Evolutionary conservation across 2,113 vertebrate genomes (phyloP).

Genomic region (Macrotus californicus): DNA sequence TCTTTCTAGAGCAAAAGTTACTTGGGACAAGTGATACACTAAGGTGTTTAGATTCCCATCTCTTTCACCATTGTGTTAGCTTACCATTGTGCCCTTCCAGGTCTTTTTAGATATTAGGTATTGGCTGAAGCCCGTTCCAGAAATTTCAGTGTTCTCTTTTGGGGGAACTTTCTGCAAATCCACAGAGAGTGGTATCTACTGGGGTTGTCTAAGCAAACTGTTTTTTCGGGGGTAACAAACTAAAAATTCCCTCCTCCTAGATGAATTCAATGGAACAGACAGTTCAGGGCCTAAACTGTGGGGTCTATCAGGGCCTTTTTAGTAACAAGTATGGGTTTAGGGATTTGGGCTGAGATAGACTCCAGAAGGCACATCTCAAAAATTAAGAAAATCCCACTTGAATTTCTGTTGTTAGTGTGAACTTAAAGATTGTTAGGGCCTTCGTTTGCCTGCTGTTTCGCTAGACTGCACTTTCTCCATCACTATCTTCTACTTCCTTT

Average conservation of each 20-base stretch:
- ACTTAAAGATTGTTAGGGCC: neutral
- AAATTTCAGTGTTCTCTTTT: neutral
- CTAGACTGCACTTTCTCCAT: neutral
- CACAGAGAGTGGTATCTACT: neutral
- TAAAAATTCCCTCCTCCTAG: neutral
- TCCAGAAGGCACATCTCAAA: neutral
- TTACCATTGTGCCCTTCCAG: neutral
- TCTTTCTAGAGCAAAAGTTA: conserved; percentile 37
- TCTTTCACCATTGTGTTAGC: neutral
- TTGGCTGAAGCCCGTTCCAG: neutral
- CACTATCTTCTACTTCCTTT: neutral
- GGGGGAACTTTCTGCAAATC: neutral
- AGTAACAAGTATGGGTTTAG: neutral
- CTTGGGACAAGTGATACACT: neutral
- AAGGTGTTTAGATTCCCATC: neutral
- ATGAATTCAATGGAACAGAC: neutral
- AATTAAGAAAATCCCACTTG: neutral
- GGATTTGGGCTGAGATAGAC: neutral
- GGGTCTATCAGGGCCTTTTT: neutral
- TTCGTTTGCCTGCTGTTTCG: neutral
- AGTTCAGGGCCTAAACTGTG: neutral
- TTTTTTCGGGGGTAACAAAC: neutral
- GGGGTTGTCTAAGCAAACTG: neutral
- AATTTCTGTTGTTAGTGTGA: neutral
- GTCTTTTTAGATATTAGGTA: neutral